Conservation (phyloP, 1,140 invertebrate species). For the Ostrea denselamellosa region DNA sequence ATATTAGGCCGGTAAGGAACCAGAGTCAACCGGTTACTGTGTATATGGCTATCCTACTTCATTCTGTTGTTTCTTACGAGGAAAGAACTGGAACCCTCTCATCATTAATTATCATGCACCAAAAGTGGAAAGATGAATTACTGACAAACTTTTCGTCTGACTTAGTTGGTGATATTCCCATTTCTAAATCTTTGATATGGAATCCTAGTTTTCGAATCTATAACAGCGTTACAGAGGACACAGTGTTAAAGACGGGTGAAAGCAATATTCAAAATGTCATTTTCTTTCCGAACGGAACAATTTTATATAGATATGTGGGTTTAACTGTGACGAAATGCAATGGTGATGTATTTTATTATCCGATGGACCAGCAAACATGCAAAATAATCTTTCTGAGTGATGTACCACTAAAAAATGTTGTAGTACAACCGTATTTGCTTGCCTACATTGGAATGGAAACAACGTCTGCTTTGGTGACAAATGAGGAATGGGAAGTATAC, state of each 20-base stretch:
- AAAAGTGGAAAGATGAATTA: slow-evolving; percentile 31
- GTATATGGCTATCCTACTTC: neutral
- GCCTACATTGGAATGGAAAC: neutral
- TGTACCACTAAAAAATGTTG: neutral
- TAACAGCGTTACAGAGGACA: neutral
- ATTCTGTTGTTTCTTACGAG: slow-evolving; percentile 18
- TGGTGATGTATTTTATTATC: neutral
- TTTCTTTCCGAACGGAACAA: neutral
- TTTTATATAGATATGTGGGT: neutral
- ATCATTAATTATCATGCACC: neutral
- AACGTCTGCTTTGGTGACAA: neutral
- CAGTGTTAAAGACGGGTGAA: neutral
- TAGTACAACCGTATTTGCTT: neutral
- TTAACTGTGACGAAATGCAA: neutral
- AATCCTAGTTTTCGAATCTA: neutral
- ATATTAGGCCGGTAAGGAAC: neutral
- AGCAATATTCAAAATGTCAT: neutral
- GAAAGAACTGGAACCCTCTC: neutral
- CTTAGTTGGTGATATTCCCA: neutral
- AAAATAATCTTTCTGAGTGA: neutral
- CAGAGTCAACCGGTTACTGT: neutral
- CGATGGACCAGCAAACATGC: neutral
- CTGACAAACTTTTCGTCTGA: neutral
- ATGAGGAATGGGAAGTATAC: neutral
- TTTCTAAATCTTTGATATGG: neutral